Evolutionary conservation across 1,140 invertebrate species (phyloP), one percentile per base, ranked within the genome.

Genomic region (Bombus waltoni): DNA sequence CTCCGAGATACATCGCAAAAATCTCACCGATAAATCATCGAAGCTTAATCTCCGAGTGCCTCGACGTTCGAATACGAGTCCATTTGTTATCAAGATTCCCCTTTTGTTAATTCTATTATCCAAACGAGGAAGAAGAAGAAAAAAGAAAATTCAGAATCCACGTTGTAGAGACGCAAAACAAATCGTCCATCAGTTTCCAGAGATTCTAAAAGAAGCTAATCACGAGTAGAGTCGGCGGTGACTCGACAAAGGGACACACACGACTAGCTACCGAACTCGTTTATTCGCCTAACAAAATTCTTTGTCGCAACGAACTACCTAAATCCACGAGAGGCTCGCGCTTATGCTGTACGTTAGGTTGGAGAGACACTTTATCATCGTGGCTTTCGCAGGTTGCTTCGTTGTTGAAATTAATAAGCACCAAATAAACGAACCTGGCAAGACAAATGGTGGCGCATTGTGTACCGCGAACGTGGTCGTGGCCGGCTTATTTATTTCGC

Each of bases 341-440:
- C 28, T 9, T n/a, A 47, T 25, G 42, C 62, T 44, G 47, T 44
- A 47, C 10, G 28, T 25, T 35, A 42, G 65, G 38, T 73, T 18
- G 38, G 25, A 38, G 68, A 22, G 59, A 65, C 86, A 79, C 68
- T 90, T 90, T 79, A 90, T 90, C 89, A 90, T 59, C 71, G 65
- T 25, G 40, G 72, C 62, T 89, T 75, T 87, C 74, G 82, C 89
- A 71, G 83, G 80, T 62, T 59, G 77, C 70, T 73, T 66, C 80
- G 85, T 91, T 91, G 90, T 91, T 91, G 89, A 91, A 91, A 91
- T 91, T 91, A 91, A 91, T 91, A 91, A 91, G 89, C 89, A 80
- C 85, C 90, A 87, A 91, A 91, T 91, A 91, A 91, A 91, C 89
- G 89, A 89, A 87, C 57, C 82, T 22, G 59, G 79, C 79, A 88